These are phyloP conservation scores for Pseudoatta argentina DNA, from an alignment of 1,140 invertebrate genomes.

Conservation along the genomic window DNA sequence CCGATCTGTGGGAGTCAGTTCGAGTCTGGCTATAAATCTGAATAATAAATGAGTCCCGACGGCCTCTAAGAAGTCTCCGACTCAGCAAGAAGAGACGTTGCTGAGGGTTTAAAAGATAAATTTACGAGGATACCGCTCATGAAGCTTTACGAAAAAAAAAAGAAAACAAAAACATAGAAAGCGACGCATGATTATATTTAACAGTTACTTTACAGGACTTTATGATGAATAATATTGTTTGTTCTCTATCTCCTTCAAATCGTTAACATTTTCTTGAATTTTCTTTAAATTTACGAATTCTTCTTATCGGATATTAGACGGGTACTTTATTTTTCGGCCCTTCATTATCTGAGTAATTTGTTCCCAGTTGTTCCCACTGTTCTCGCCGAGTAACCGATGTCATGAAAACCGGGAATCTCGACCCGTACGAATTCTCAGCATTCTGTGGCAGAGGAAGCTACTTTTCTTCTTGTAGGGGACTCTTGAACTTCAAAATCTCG, in stretches of 20 bases:
- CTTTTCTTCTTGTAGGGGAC: conserved; percentile 60
- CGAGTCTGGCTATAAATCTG: conserved; percentile 86
- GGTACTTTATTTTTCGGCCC: neutral
- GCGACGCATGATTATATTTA: neutral
- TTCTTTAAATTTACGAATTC: neutral
- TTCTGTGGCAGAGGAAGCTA: conserved; percentile 54
- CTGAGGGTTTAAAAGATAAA: conserved; percentile 81
- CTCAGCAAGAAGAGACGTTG: conserved; percentile 81
- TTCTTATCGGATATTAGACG: conserved; percentile 30
- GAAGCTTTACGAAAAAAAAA: conserved; percentile 25
- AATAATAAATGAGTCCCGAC: conserved; percentile 87
- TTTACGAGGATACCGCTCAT: conserved; percentile 77
- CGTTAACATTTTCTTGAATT: conserved; percentile 5
- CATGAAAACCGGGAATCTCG: conserved; percentile 13
- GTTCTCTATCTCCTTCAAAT: neutral
- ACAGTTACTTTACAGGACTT: neutral
- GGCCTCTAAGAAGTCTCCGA: conserved; percentile 86
- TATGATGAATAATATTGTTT: neutral
- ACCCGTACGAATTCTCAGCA: conserved; percentile 61
- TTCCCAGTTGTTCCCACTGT: conserved; percentile 22
- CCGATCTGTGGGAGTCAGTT: conserved; percentile 86
- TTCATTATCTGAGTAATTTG: conserved; percentile 54
- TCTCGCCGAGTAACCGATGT: conserved; percentile 50
- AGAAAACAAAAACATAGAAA: conserved; percentile 15
- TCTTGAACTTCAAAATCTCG: conserved; percentile 67